Percentiles rank a stretch among this genome's conserved stretches.
These are phyloP conservation scores for Nasonia oneida DNA, from an alignment of 2,888 invertebrate species.

Conservation along the genomic window DNA sequence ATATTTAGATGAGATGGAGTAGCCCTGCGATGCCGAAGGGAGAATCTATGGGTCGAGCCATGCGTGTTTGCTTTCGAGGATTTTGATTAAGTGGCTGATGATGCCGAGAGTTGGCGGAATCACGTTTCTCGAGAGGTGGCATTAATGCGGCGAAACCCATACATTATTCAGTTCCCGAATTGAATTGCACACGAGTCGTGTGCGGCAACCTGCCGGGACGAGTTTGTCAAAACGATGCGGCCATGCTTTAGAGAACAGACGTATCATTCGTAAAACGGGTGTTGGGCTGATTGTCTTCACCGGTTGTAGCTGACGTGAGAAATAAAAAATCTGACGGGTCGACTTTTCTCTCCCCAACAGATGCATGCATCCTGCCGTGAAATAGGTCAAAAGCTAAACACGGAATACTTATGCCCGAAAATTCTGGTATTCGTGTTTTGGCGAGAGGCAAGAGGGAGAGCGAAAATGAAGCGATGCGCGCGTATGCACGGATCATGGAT, in stretches of 20 bases:
- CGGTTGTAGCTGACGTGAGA: not conserved
- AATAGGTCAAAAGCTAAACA: not conserved
- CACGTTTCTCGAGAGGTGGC: not conserved
- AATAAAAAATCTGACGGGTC: not conserved
- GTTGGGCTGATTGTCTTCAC: not conserved
- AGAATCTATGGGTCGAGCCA: not conserved
- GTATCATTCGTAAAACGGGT: too few relatives aligned
- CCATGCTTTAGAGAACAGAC: too few relatives aligned
- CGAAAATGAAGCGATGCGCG: not conserved
- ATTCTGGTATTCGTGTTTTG: not conserved
- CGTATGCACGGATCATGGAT: not conserved
- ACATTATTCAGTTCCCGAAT: not conserved
- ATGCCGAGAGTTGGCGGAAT: not conserved
- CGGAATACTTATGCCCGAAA: not conserved
- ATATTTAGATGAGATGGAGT: not conserved
- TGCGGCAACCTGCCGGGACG: not conserved
- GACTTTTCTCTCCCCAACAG: too few relatives aligned
- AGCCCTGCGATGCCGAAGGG: not conserved
- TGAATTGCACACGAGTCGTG: not conserved
- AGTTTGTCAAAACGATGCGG: not conserved
- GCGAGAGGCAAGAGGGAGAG: not conserved
- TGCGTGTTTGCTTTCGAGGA: slow-evolving; percentile 2
- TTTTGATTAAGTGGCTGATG: slow-evolving; percentile 2
- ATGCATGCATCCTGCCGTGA: not conserved
- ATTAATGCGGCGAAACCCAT: not conserved